Base-by-base conservation (phyloP, 2,888 invertebrate genomes). In the Trichopoda pennipes region DNA sequence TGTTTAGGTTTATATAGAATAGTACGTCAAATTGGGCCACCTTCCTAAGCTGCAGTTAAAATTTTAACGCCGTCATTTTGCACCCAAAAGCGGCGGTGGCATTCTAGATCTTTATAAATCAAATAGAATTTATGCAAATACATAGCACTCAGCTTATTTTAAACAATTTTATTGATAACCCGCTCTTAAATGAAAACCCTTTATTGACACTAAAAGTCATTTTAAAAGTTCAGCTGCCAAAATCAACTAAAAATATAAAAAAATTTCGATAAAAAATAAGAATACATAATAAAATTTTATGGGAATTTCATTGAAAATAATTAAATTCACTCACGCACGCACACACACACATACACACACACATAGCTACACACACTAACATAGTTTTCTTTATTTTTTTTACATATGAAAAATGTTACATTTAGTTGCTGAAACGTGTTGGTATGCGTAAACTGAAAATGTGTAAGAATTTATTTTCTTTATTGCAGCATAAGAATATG, bases 281-380 rank as follows among this genome's bases (percentile, higher is more conserved):
- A 47, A 63, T 55, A 63, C 47, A 56, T 56, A 64, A 74, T 74
- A 16, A 64, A 64, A 64, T 64, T 74, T 56, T 38, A 64, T 74
- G 35, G 23, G 17, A 44, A 56, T 49, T 74, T 74, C 35, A n/a
- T 55, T 74, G 55, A 74, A 56, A 74, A 35, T 74, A 74, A 74
- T 74, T 64, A 74, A 64, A 74, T 74, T 74, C 56, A 64, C 74
- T 74, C 64, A 74, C 74, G 74, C 74, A 74, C 53, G 47, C 63
- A 64, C 21, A 44, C 38, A 38, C 38, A 12, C 35, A 10, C n/a
- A 28, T 3, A 28, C 55, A 63, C 73, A 64, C 63, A 64, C 73
- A 63, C 63, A 74, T 44, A 63, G 55, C 55, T 3, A 28, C 55
- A 63, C 73, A 64, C 63, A 64, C 73, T n/a, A n/a, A 63, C 63